Evolutionary conservation across 1,140 invertebrate genomes (phyloP), one percentile per base, ranked within the genome.

Genomic region (Drepana arcuata): DNA sequence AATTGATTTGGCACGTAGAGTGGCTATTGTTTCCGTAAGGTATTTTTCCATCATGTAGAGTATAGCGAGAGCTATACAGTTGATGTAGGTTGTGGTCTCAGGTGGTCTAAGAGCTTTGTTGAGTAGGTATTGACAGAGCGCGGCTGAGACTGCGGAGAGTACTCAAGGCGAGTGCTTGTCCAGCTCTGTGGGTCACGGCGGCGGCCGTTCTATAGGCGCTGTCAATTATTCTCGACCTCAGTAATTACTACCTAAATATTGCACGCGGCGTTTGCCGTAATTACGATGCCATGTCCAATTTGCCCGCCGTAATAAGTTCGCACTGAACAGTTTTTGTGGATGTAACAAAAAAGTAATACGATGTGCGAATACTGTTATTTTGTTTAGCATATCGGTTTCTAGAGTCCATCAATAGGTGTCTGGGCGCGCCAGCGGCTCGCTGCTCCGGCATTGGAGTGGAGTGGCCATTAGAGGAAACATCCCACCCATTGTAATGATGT

Each of bases 391-490:
- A 70, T 77, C 65, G 57, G 57, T 73, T 73, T 73, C 65, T 49
- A 42, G 35, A 36, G 35, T 24, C 41, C 53, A 62, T 65, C 63
- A 65, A 70, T 63, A 59, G 60, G 37, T 46, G 52, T 54, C 52
- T n/a, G n/a, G 43, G 46, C 27, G 24, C 6, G 24, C 41, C 28
- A 39, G 42, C 23, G 34, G 45, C 35, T 42, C 36, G 51, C 28
- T 32, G n/a, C 4, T 41, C 34, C 33, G 35, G 42, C 34, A 48
- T n/a, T n/a, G 34, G 43, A 57, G 55, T 34, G 48, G 53, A 43
- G 55, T 43, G 59, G 70, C 66, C 68, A 75, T 75, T 75, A 77
- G 57, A 59, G 55, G 48, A 73, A 72, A 74, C 63, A 74, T 60
- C 58, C 54, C 55, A 64, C 48, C 68, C 23, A 62, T 62, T 72